Evolutionary conservation across 2,113 vertebrate species (phyloP), one percentile per base, ranked within the genome.

Genomic region (Tychaedon coryphoeus): DNA sequence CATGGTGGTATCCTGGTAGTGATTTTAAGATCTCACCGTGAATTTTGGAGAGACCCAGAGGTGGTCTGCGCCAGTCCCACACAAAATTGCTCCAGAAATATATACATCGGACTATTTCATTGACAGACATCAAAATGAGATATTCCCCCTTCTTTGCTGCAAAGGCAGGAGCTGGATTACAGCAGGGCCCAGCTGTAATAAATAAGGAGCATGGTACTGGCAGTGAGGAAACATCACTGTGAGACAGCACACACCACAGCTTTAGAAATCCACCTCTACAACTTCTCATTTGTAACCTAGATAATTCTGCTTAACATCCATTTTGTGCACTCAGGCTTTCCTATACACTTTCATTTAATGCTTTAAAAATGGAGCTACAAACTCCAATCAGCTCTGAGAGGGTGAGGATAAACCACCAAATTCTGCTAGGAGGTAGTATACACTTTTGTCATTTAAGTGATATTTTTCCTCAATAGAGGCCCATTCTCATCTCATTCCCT

Each of bases 361-460:
- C 78, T 76, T 93, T 61, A 33, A 88, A 93, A 88, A 23, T 36
- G 26, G 38, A 86, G 34, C 77, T 71, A 58, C 83, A n/a, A 66
- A 58, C 51, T 66, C 60, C 0, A 56, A 75, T 47, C 66, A 65
- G 22, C 43, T 84, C 61, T 47, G 71, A 53, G 36, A 57, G 26
- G 14, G 19, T 29, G 36, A 82, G 45, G 66, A 83, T 76, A 86
- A 87, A 92, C 15, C 48, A 75, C 33, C 34, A 23, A 62, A 34
- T 67, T 92, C 61, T 92, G 72, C 60, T 48, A 53, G 50, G 54
- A 90, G 25, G 40, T 40, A 82, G 50, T 3, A 50, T 1, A 65
- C 6, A 19, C 53, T 76, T 92, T 80, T 76, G 50, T 58, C 5
- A 77, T 42, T 79, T 48, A 64, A 71, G 51, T 56, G 31, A 9